These are phyloP conservation scores for Eristalis intricaria DNA, from an alignment of 2,888 invertebrate species.

Conservation along the genomic window DNA sequence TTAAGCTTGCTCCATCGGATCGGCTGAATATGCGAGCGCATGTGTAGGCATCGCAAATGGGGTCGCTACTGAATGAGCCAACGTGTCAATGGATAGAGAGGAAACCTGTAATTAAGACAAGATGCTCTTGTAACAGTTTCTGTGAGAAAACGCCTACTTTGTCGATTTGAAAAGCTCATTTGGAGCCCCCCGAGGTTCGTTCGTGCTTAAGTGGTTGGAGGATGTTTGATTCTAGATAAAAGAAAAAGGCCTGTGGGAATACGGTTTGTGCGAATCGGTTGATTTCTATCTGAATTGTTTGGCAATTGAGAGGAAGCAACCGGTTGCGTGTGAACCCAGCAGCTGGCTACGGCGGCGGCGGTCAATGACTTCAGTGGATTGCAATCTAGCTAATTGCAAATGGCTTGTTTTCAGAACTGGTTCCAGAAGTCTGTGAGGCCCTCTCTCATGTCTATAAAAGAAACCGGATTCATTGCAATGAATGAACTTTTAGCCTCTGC, in stretches of 20 bases:
- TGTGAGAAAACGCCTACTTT: conserved; percentile 37
- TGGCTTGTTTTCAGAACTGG: not conserved
- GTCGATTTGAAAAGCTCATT: not conserved
- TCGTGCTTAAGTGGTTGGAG: conserved; percentile 10
- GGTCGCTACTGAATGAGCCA: conserved; percentile 24
- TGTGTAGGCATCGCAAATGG: conserved; percentile 19
- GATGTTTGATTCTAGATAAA: conserved; percentile 4
- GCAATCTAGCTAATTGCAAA: not conserved
- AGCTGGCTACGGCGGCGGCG: not conserved
- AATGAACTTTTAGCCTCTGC: not conserved
- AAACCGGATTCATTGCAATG: not conserved
- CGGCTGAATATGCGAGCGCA: not conserved
- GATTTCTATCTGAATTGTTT: not conserved
- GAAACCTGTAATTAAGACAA: conserved; percentile 4
- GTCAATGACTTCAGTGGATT: not conserved
- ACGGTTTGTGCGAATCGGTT: conserved; percentile 12
- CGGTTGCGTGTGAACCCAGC: not conserved
- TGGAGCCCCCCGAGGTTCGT: not conserved
- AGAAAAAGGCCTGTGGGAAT: not conserved
- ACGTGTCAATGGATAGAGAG: not conserved
- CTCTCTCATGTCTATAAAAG: not conserved
- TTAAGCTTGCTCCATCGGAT: conserved; percentile 23
- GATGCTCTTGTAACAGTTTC: conserved; percentile 61
- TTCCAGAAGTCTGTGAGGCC: not conserved
- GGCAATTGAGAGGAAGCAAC: conserved; percentile 3